Conservation (phyloP, 1,140 invertebrate genomes). For the Dolichoris vasculosae region DNA sequence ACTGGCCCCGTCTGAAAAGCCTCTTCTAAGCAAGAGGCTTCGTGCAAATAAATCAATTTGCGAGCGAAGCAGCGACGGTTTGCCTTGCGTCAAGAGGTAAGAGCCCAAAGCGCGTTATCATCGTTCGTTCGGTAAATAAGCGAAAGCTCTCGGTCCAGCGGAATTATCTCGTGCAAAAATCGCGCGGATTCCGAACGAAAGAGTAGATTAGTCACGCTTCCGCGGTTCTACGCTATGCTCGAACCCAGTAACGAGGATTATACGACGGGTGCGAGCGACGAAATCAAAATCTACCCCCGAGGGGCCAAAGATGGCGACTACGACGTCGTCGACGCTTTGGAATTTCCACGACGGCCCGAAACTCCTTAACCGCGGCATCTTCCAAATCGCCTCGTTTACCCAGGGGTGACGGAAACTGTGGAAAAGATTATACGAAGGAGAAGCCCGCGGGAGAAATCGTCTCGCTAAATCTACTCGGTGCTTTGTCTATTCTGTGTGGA, state of each 20-base stretch:
- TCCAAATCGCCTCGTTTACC: neutral
- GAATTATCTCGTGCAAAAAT: too few relatives aligned
- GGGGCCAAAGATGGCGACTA: too few relatives aligned
- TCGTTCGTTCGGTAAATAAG: neutral
- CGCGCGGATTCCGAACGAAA: neutral
- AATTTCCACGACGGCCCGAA: neutral
- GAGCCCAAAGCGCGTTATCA: neutral
- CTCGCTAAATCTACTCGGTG: neutral
- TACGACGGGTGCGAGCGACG: neutral
- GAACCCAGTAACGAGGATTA: neutral
- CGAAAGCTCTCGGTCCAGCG: neutral
- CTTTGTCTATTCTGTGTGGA: neutral
- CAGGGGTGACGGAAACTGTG: neutral
- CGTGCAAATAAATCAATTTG: constrained; percentile 41
- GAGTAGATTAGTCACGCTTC: constrained; percentile 45
- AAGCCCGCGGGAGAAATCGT: neutral
- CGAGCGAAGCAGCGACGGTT: neutral
- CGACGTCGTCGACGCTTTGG: neutral
- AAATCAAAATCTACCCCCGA: constrained; percentile 23
- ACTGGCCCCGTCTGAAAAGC: neutral
- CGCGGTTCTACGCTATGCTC: too few relatives aligned
- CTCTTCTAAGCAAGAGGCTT: neutral
- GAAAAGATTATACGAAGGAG: neutral
- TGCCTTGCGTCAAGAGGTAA: neutral
- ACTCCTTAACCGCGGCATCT: too few relatives aligned